Evolutionary conservation across 2,113 vertebrate species (phyloP), one percentile per base, ranked within the genome.

Genomic region (Oryzias woworae): DNA sequence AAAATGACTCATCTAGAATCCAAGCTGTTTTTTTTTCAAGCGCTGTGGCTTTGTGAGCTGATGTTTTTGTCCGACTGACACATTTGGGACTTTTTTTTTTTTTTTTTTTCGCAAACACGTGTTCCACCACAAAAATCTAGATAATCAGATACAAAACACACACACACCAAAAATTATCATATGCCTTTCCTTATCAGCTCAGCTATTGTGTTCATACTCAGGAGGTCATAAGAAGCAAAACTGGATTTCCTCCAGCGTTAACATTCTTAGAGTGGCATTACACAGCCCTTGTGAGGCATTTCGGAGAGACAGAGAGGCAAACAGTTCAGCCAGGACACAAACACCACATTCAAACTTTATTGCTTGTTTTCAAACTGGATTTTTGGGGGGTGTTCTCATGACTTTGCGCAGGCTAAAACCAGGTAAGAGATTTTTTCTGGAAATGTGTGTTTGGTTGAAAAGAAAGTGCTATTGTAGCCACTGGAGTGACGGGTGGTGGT

Each of bases 221-320:
- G 69, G 70, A 73, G 56, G 31, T 80, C 81, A 84, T 48, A 70
- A 78, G 80, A 81, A 77, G 72, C 48, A 60, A 75, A 79, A 86
- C 81, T 61, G 28, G 71, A 82, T 88, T 36, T 88, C 73, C 54
- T 85, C 68, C 55, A 50, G 71, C n/a, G 18, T 65, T 26, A 69
- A 42, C 62, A 58, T 53, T 68, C 75, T 53, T 58, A 54, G 66
- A 69, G 42, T 36, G 57, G 51, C 48, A 62, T 60, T 18, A 4
- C 12, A 13, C 5, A 59, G 62, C 18, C 36, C 44, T 69, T 70
- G 44, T 31, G 28, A 83, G 62, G 62, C 71, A 60, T 70, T 72
- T 53, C 14, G 1, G 58, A 60, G 62, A 69, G 43, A 74, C 43
- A 49, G 18, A 69, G 57, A 77, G 42, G 17, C 31, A 42, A 46